A percentile compares a stretch with the other conserved stretches of the same genome.
Evolutionary conservation across 2,113 vertebrate genomes (phyloP).

Genomic region (Boulengeromyrus knoepffleri): DNA sequence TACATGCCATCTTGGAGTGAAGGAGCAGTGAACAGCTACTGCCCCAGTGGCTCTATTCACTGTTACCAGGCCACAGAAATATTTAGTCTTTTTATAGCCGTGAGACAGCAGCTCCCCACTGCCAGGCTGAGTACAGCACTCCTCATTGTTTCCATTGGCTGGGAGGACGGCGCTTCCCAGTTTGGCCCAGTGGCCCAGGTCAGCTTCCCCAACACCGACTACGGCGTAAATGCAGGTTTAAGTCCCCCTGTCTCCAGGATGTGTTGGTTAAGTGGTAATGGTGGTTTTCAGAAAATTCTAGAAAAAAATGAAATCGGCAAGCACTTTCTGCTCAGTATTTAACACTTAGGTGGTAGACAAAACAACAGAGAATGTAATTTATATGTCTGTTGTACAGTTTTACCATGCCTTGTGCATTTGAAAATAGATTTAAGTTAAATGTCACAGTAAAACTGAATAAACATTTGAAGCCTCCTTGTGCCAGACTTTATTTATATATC

Average conservation of each 20-base stretch:
- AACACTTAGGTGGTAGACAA: neutral
- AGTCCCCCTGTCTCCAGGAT: neutral
- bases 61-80: neutral
- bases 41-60: neutral
- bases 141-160: neutral
- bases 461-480: neutral
- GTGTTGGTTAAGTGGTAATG: neutral
- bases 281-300: neutral
- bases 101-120: neutral
- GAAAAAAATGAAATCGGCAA: neutral
- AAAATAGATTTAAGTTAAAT: neutral
- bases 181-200: neutral
- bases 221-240: neutral
- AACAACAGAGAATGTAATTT: neutral
- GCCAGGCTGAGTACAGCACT: neutral
- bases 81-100: neutral
- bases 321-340: neutral
- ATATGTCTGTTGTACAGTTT: neutral
- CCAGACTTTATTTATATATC: neutral
- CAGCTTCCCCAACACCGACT: neutral
- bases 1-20: neutral
- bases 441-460: neutral
- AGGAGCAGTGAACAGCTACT: neutral
- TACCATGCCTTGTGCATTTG: neutral
- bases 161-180: neutral